phyloP scores from a whole-genome alignment of 1,140 invertebrate species.

The Hyles vespertilio region DNA sequence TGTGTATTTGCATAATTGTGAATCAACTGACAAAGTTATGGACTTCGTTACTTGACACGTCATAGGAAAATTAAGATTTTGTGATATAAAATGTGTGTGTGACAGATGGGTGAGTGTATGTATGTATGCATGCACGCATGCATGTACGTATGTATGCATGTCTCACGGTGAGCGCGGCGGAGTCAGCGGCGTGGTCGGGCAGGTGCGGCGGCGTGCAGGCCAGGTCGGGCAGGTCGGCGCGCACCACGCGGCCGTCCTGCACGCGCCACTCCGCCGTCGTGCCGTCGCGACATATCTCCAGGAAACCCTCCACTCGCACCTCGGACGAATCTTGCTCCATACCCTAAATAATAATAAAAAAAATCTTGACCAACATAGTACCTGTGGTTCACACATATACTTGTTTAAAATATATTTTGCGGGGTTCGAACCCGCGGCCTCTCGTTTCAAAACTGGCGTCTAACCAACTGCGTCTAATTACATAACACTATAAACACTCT shows the following conservation, averaged over 20 bases:
- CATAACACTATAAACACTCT: too few species aligned
- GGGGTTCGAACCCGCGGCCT: too few species aligned
- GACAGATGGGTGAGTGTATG: too few species aligned
- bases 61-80: too few species aligned
- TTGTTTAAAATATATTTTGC: not conserved
- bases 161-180: constrained; percentile 41
- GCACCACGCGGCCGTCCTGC: constrained; percentile 66
- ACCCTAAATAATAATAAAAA: constrained; percentile 17
- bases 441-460: too few species aligned
- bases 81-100: too few species aligned
- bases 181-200: constrained; percentile 23
- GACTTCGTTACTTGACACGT: too few species aligned
- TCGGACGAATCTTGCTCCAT: constrained; percentile 37
- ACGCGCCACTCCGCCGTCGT: constrained; percentile 76
- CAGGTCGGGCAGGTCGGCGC: constrained; percentile 55
- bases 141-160: not conserved
- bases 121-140: too few species aligned
- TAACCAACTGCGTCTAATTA: too few species aligned
- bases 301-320: constrained; percentile 47
- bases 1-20: too few species aligned
- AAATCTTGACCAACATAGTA: not conserved
- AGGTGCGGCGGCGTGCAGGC: constrained; percentile 51
- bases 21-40: too few species aligned
- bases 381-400: not conserved
- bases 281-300: constrained; percentile 77